These are phyloP conservation scores for Solenodon paradoxus DNA, from an alignment of 2,113 vertebrate species.

Conservation along the genomic window DNA sequence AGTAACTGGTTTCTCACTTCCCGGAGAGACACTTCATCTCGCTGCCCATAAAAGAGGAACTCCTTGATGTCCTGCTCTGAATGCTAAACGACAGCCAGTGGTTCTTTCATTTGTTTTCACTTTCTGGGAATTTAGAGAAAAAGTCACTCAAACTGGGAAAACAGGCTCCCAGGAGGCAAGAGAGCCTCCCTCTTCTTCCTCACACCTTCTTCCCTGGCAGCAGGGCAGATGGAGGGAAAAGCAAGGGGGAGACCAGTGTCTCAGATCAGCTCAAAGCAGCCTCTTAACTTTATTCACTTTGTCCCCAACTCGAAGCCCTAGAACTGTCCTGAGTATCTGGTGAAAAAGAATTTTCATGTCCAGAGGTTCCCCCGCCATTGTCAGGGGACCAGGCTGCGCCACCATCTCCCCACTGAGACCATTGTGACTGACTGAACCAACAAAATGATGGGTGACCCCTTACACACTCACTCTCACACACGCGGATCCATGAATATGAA, in stretches of 20 bases:
- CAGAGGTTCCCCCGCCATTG: accelerated
- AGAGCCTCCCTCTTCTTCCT: neutral
- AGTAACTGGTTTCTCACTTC: neutral
- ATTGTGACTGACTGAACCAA: neutral
- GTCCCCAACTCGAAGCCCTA: neutral
- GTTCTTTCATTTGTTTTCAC: neutral
- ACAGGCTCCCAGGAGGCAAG: neutral
- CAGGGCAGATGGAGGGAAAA: neutral
- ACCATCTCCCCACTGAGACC: neutral
- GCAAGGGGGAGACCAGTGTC: neutral
- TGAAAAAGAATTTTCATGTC: neutral
- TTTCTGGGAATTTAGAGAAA: neutral
- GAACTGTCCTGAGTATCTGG: neutral
- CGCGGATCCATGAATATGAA: neutral
- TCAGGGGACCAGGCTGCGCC: accelerated
- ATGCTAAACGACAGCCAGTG: slow-evolving; percentile 6
- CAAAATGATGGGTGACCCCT: too few relatives aligned
- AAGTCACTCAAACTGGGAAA: neutral
- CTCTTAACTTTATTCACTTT: neutral
- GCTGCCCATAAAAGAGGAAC: neutral
- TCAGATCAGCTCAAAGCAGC: neutral
- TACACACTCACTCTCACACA: too few relatives aligned
- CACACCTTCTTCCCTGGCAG: neutral
- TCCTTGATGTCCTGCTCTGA: neutral
- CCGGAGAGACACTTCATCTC: neutral